These are phyloP conservation scores for Cheilosia vernalis DNA, from an alignment of 2,888 invertebrate species.

Conservation along the genomic window DNA sequence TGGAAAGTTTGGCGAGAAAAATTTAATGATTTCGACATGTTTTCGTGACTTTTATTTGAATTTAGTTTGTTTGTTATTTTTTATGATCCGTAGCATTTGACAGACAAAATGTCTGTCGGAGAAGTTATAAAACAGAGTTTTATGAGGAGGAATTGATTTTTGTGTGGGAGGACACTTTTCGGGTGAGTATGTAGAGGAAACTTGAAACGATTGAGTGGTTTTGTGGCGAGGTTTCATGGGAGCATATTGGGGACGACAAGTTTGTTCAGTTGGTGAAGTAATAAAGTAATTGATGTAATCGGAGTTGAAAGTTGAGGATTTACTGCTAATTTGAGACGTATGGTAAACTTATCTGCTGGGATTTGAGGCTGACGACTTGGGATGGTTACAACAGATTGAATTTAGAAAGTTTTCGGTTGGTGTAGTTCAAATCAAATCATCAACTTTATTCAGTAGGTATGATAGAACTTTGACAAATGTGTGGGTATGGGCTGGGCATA, in stretches of 20 bases:
- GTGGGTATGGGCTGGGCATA: too few relatives aligned
- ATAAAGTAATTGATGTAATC: background rate
- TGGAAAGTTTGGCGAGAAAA: constrained; percentile 28
- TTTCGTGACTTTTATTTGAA: constrained; percentile 31
- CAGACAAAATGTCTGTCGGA: constrained; percentile 42
- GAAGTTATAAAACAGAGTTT: constrained; percentile 11
- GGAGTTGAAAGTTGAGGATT: too few relatives aligned
- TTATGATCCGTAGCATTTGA: constrained; percentile 26
- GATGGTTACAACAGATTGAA: too few relatives aligned
- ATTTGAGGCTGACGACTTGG: too few relatives aligned
- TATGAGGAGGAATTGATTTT: background rate
- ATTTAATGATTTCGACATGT: constrained; percentile 58
- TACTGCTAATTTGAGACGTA: background rate
- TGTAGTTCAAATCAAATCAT: too few relatives aligned
- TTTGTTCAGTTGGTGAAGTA: background rate
- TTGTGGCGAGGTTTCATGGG: background rate
- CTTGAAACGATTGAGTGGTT: too few relatives aligned
- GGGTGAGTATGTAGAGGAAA: background rate
- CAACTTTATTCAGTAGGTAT: too few relatives aligned
- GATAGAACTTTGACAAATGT: too few relatives aligned
- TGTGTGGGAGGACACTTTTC: background rate
- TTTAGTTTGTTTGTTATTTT: background rate
- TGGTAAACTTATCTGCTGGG: too few relatives aligned
- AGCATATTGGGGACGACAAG: background rate
- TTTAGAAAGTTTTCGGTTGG: too few relatives aligned